Conservation (phyloP, 2,888 invertebrate species). For the Archips xylosteana region DNA sequence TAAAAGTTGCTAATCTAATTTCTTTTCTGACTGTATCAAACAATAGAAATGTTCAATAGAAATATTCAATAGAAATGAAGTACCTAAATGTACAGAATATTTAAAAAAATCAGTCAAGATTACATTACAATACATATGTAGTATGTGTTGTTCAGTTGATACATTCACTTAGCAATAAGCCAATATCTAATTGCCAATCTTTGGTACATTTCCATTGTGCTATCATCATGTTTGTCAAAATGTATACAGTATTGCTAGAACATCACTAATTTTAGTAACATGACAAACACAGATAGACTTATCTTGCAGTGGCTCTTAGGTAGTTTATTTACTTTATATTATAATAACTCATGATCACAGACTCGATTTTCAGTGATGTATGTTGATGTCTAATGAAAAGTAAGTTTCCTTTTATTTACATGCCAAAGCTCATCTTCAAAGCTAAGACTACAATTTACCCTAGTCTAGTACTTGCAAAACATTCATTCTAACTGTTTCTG, state of each 20-base stretch:
- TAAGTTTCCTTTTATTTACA: not conserved
- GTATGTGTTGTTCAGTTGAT: not conserved
- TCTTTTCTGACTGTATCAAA: no score
- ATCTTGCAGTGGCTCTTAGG: conserved; percentile 22
- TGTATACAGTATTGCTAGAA: conserved; percentile 8
- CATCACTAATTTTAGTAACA: conserved; percentile 24
- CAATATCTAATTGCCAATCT: conserved; percentile 3
- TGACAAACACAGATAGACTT: conserved; percentile 32
- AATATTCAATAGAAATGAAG: no score
- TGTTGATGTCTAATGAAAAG: not conserved
- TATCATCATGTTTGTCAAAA: conserved; percentile 16
- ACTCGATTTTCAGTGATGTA: not conserved
- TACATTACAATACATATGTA: no score
- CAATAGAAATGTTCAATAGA: no score
- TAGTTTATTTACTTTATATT: conserved; percentile 10
- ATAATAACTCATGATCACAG: not conserved
- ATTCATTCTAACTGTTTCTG: no score
- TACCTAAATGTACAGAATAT: no score
- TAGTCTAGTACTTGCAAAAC: no score
- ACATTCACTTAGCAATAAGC: not conserved
- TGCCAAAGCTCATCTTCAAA: no score
- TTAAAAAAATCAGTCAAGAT: no score
- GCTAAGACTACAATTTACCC: no score
- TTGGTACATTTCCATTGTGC: conserved; percentile 6
- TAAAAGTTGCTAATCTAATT: no score